phyloP scores from a whole-genome alignment of 2,113 vertebrate genomes.

The Tretioscincus oriximinensis region DNA sequence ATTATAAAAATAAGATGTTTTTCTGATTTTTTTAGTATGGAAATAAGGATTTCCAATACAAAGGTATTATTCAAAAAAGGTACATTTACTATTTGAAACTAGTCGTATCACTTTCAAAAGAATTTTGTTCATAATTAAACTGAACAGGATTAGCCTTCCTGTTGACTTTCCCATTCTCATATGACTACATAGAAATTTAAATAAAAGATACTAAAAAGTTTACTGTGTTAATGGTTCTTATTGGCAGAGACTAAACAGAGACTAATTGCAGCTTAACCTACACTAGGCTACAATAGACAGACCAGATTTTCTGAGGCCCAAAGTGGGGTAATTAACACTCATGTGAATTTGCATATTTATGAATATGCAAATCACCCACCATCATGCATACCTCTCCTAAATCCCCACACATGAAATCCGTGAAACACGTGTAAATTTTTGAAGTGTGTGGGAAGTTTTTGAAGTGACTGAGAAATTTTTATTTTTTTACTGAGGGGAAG shows the following conservation, averaged over 20 bases:
- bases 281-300: constrained; percentile 28
- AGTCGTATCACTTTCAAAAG: background rate
- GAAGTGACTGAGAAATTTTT: too few species aligned
- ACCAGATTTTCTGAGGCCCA: too few species aligned
- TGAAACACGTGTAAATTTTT: too few species aligned
- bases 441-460: too few species aligned
- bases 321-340: too few species aligned
- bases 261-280: constrained; percentile 43
- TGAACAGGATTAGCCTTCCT: background rate
- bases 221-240: constrained; percentile 53
- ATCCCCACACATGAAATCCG: too few species aligned
- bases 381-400: too few species aligned
- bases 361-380: too few species aligned
- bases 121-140: background rate
- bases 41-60: background rate
- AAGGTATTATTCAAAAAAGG: background rate
- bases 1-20: background rate
- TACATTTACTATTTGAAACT: background rate
- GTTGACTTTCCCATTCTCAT: constrained; percentile 38
- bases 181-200: constrained; percentile 32
- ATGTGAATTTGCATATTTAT: too few species aligned
- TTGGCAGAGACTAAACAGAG: constrained; percentile 42
- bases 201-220: constrained; percentile 47
- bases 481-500: too few species aligned
- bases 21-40: background rate